phyloP scores from a whole-genome alignment of 2,113 vertebrate genomes.

The Myodes glareolus region DNA sequence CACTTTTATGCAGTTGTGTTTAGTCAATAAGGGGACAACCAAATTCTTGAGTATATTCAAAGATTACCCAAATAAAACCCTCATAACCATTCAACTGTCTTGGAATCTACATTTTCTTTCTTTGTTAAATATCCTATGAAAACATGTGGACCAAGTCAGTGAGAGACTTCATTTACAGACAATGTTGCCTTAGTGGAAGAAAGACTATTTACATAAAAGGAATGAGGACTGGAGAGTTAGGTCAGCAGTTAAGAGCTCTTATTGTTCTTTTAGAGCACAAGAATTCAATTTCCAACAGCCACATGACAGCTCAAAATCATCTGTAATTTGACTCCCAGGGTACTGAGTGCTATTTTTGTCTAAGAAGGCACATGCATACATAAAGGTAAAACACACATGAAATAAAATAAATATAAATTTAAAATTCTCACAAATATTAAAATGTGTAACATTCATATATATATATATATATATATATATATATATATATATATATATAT shows the following conservation, averaged over 20 bases:
- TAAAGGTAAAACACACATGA: background rate
- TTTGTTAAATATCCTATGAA: background rate
- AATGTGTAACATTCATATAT: background rate
- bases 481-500: too few relatives aligned
- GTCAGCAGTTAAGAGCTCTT: background rate
- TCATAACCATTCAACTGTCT: conserved; percentile 11
- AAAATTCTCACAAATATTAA: background rate
- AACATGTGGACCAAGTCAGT: background rate
- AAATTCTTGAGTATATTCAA: background rate
- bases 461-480: too few relatives aligned
- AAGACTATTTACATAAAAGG: background rate
- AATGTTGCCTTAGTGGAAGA: background rate
- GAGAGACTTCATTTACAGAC: conserved; percentile 30
- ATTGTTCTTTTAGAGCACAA: background rate
- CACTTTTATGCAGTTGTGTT: conserved; percentile 51
- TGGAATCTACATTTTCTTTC: background rate
- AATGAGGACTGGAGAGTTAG: background rate
- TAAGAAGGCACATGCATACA: background rate
- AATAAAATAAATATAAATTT: background rate
- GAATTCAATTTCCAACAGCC: background rate
- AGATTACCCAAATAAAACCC: conserved; percentile 47
- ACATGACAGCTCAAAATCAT: background rate
- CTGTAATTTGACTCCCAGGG: background rate
- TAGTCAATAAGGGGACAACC: conserved; percentile 26
- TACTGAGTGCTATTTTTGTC: background rate